Percentiles rank a stretch among this genome's conserved stretches.
Evolutionary conservation across 2,888 invertebrate species (phyloP).

Genomic region (Orthosia gracilis): DNA sequence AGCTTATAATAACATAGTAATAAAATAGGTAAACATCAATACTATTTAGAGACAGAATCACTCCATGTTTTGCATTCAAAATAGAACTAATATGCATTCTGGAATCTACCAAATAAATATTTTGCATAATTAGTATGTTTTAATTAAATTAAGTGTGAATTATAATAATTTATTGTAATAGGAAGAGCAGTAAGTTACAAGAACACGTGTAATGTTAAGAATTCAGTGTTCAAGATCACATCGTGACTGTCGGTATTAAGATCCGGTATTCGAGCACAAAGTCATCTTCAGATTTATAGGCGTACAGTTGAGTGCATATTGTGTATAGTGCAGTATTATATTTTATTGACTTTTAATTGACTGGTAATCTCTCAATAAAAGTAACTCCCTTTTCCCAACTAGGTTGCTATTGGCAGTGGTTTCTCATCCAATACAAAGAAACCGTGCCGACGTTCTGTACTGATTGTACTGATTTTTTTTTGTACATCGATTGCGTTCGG

Average conservation of each 20-base stretch:
- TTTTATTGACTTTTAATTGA: too few species aligned
- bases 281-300: constrained; percentile 77
- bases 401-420: too few species aligned
- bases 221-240: constrained; percentile 79
- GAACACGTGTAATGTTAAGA: constrained; percentile 65
- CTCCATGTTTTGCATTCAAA: constrained; percentile 23
- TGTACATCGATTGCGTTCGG: too few species aligned
- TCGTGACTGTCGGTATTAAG: constrained; percentile 79
- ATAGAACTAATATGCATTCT: neutral
- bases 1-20: neutral
- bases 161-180: constrained; percentile 22
- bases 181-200: constrained; percentile 28
- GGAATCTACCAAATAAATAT: constrained; percentile 2
- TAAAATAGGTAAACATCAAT: neutral
- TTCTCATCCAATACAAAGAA: too few species aligned
- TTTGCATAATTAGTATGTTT: neutral
- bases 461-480: too few species aligned
- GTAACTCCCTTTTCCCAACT: too few species aligned
- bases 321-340: too few species aligned
- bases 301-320: constrained; percentile 61
- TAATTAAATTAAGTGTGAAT: constrained; percentile 10
- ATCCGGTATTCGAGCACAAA: constrained; percentile 76
- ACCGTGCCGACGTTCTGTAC: too few species aligned
- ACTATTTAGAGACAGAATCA: neutral
- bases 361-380: too few species aligned